A percentile compares a stretch with the other conserved stretches of the same genome.
Evolutionary conservation across 2,797 vertebrate genomes (phyloP).

Genomic region (Gadopsis bispinosus): DNA sequence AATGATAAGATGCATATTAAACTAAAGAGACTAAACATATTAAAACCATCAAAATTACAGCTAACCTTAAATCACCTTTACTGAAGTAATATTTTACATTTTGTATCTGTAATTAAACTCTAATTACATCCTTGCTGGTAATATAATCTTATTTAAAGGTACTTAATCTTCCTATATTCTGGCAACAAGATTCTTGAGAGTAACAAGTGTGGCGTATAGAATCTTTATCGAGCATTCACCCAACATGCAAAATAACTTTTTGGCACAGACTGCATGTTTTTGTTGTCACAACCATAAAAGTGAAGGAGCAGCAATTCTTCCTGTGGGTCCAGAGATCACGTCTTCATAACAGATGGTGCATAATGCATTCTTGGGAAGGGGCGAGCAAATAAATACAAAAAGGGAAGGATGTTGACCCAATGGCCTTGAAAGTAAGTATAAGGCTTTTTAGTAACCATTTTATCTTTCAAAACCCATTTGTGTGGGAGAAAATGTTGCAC

Average conservation of each 20-base stretch:
- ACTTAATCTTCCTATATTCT: not conserved
- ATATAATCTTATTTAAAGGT: not conserved
- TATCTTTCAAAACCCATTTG: constrained; percentile 33
- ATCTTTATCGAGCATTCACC: not conserved
- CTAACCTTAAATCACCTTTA: not conserved
- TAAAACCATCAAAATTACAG: not conserved
- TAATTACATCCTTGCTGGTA: not conserved
- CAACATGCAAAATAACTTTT: not conserved
- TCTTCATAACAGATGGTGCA: constrained; percentile 11
- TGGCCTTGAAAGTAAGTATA: constrained; percentile 31
- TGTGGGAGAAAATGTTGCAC: not conserved
- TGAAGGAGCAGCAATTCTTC: not conserved
- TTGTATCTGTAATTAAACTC: too few species aligned
- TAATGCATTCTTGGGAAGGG: constrained; percentile 26
- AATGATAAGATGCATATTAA: not conserved
- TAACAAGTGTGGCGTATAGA: not conserved
- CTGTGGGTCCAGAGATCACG: constrained; percentile 4
- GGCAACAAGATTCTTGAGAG: not conserved
- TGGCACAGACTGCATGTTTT: not conserved
- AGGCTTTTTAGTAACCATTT: constrained; percentile 26
- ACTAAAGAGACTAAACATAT: not conserved
- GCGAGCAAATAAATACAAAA: constrained; percentile 35
- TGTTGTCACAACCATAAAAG: not conserved
- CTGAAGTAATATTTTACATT: not conserved
- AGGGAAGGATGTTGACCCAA: constrained; percentile 29